phyloP scores from a whole-genome alignment of 2,113 vertebrate genomes.

The Pterocles orientalis region DNA sequence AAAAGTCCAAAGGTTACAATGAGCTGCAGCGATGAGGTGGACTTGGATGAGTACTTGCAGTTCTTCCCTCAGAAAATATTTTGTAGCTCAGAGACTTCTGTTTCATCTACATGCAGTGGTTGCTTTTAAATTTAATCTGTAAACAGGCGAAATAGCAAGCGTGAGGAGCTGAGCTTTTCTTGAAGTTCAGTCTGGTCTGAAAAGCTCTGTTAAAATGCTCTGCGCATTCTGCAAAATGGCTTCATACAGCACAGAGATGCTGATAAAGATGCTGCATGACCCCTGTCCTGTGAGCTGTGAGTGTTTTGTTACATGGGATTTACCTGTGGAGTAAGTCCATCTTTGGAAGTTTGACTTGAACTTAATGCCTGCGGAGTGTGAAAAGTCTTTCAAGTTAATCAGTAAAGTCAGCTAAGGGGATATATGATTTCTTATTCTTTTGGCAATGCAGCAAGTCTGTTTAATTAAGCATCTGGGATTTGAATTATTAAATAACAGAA shows the following conservation, averaged over 20 bases:
- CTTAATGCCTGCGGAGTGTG: accelerated
- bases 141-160: not conserved
- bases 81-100: not conserved
- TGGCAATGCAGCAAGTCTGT: not conserved
- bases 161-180: not conserved
- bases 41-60: not conserved
- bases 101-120: not conserved
- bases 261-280: not conserved
- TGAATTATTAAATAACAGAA: constrained; percentile 60
- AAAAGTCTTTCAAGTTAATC: not conserved
- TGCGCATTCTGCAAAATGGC: not conserved
- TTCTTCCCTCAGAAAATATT: not conserved
- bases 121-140: not conserved
- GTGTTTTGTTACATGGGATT: not conserved
- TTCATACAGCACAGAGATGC: not conserved
- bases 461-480: constrained; percentile 67
- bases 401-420: not conserved
- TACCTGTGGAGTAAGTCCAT: not conserved
- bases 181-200: not conserved
- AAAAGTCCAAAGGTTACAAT: not conserved
- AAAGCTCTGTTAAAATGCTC: not conserved
- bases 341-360: not conserved
- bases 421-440: constrained; percentile 19
- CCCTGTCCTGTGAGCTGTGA: not conserved
- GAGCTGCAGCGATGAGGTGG: not conserved